These are phyloP conservation scores for Pseudorhiza aurosa DNA, from an alignment of 30 jellyfish, hydroid and myxozoan species.

Conservation along the genomic window DNA sequence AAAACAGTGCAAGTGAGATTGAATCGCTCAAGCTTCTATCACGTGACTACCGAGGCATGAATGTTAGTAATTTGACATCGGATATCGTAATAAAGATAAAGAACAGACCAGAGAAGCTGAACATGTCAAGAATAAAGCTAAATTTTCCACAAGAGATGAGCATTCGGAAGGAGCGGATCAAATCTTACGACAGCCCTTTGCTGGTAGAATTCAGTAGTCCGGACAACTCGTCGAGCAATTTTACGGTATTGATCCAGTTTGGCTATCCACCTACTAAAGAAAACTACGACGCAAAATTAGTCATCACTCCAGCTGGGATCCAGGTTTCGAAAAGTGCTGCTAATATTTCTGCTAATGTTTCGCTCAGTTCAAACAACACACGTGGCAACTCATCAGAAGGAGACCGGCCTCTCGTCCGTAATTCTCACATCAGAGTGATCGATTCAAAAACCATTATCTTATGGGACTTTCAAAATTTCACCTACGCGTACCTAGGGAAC, in stretches of 20 bases:
- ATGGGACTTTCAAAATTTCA: conserved; percentile 67
- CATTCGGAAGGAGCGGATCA: conserved; percentile 33
- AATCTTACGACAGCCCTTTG: conserved; percentile 43
- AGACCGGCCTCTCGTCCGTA: conserved; percentile 30
- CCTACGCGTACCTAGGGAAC: conserved; percentile 51
- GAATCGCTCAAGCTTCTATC: conserved; percentile 43
- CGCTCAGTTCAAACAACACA: conserved; percentile 14
- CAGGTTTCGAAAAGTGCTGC: conserved; percentile 26
- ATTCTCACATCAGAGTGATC: conserved; percentile 58
- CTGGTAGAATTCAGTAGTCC: conserved; percentile 56
- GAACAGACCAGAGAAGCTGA: conserved; percentile 47
- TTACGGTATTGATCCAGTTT: conserved; percentile 68
- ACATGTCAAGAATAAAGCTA: background rate
- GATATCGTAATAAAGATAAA: conserved; percentile 33
- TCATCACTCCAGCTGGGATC: conserved; percentile 28
- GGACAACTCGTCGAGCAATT: conserved; percentile 30
- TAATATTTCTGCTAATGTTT: conserved; percentile 11
- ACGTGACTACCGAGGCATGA: background rate
- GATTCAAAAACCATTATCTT: conserved; percentile 67
- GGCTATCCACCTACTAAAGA: conserved; percentile 72
- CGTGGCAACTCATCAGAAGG: background rate
- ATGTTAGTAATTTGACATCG: conserved; percentile 38
- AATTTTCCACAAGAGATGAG: conserved; percentile 52
- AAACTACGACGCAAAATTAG: conserved; percentile 67
- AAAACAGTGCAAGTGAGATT: conserved; percentile 46